Evolutionary conservation across 2,113 vertebrate species (phyloP), one percentile per base, ranked within the genome.

Genomic region (Zapornia atra): DNA sequence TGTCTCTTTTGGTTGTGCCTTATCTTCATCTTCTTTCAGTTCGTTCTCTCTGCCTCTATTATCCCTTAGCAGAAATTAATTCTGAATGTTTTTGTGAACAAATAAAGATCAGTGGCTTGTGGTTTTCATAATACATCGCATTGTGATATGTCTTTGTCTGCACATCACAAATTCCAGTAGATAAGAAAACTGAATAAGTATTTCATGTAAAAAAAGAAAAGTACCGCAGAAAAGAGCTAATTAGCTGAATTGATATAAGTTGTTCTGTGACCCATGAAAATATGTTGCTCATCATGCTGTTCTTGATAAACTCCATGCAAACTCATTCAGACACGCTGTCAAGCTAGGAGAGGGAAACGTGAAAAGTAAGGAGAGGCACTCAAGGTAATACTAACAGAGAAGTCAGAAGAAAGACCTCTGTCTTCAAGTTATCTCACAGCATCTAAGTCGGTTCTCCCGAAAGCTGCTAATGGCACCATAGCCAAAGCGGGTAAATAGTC

Each of bases 241-340:
- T 95, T 95, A 94, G 40, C 34, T 90, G 75, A n/a, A 70, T 70
- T 86, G 90, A 83, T 95, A 44, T 54, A 91, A 94, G 25, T 81
- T 92, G 76, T 83, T 93, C 82, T 77, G 38, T 86, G 94, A 95
- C 94, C 91, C 68, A 17, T 84, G 95, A 92, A 95, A 94, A 72
- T 77, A 88, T 33, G 42, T 86, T 86, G 91, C 51, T 78, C 60
- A 16, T 83, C 83, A 86, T 68, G 72, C 60, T 73, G 26, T 28
- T 96, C 76, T 86, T 92, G 68, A 89, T 92, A 89, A 97, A 95
- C 48, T 59, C 69, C 51, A 25, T 60, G 48, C 92, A 93, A 91
- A 92, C 53, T 57, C 68, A 90, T 78, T 86, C 64, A 94, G 85
- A 90, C 20, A 1, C 48, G 51, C 64, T 64, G 69, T 71, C 92